Evolutionary conservation across 2,888 invertebrate species (phyloP), one percentile per base, ranked within the genome.

Genomic region (Ochropacha duplaris): DNA sequence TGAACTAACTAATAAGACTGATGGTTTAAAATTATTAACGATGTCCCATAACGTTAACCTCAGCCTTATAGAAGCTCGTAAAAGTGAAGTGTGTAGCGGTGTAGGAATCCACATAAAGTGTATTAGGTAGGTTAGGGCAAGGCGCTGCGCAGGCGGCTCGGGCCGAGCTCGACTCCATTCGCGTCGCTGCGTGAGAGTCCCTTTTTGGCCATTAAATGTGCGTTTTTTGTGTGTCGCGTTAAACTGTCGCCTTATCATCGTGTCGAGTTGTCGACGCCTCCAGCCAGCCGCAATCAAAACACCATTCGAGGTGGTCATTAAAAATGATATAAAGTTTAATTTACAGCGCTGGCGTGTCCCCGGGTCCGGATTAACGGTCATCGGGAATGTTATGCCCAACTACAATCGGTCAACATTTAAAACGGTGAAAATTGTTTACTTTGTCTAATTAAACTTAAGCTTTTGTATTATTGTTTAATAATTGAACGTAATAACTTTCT

Each of bases 231-330:
- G 78, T 78, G 78, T 74, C 72, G 72, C 85, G 81, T 87, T 87
- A 87, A n/a, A 90, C 80, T 87, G 89, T 89, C 88, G 78, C 81
- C 85, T 92, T 92, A 92, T 92, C 92, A 81, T 81, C 88, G 87
- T 90, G 92, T 90, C 83, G 90, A 90, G 87, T 90, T 92, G 92
- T 92, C 92, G 92, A 92, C 92, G 92, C 92, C 92, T 92, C 88
- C 89, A 88, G 87, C 86, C 88, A 74, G 78, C 87, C 83, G 90
- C 89, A 91, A 92, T 92, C 92, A 92, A 92, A 92, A 91, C 90
- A 90, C 89, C 90, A 91, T 92, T 90, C 87, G 86, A 81, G 72
- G 76, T 72, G 83, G 83, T 84, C 90, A 88, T 92, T 92, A 92
- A 92, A 92, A 91, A 88, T 90, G 88, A 89, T 89, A 92, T 92